Conservation (phyloP, 2,797 vertebrate species). For the Caiman crocodilus region DNA sequence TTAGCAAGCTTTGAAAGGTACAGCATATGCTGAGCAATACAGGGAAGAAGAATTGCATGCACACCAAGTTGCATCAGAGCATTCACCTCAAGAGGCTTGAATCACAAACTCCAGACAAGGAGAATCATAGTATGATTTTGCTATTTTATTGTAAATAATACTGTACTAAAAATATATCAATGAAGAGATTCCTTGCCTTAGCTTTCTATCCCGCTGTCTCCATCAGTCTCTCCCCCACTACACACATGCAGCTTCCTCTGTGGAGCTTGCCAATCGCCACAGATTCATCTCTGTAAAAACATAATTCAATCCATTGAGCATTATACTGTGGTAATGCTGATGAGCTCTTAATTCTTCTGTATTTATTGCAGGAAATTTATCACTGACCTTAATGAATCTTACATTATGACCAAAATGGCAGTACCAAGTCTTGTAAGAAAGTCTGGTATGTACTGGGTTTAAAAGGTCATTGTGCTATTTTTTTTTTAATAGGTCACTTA, state of each 20-base stretch:
- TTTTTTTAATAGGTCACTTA: slow-evolving; percentile 44
- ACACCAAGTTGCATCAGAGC: background rate
- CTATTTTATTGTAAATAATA: slow-evolving; percentile 42
- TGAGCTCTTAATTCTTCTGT: slow-evolving; percentile 80
- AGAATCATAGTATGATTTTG: slow-evolving; percentile 24
- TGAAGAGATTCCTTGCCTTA: background rate
- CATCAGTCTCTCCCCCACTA: background rate
- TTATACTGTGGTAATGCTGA: slow-evolving; percentile 66
- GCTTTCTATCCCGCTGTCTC: background rate
- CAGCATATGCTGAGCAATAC: accelerated
- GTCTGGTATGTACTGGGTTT: slow-evolving; percentile 58
- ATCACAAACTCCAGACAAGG: background rate
- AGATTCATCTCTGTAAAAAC: slow-evolving; percentile 74
- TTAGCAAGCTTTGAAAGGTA: slow-evolving; percentile 6
- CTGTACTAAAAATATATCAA: slow-evolving; percentile 18
- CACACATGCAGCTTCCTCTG: slow-evolving; percentile 29
- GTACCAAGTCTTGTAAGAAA: slow-evolving; percentile 75
- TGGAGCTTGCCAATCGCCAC: slow-evolving; percentile 70
- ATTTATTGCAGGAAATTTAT: slow-evolving; percentile 77
- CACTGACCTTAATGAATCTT: slow-evolving; percentile 78
- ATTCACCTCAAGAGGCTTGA: background rate
- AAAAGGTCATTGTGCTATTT: slow-evolving; percentile 63
- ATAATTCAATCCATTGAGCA: slow-evolving; percentile 73
- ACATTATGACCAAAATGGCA: slow-evolving; percentile 74
- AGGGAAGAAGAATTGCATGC: background rate